Percentiles rank a stretch among this genome's conserved stretches.
Conservation (phyloP, 2,888 invertebrate genomes). For the Lymantria monacha region DNA sequence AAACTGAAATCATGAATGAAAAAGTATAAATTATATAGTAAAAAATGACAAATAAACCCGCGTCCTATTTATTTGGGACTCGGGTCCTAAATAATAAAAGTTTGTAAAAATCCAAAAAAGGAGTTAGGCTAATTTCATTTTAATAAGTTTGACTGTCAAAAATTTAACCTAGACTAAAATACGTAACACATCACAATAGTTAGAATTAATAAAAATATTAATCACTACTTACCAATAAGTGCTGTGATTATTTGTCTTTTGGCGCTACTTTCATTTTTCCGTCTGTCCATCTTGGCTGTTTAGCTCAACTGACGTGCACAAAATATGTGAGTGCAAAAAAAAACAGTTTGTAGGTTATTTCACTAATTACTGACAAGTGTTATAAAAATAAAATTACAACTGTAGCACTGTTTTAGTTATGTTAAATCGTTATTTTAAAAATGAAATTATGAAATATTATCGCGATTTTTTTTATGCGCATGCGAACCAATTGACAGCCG, state of each 20-base stretch:
- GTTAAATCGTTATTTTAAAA: constrained; percentile 7
- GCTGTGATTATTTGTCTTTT: constrained; percentile 57
- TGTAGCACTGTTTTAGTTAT: constrained; percentile 12
- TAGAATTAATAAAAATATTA: neutral
- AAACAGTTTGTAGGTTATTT: constrained; percentile 26
- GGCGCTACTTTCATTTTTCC: constrained; percentile 42
- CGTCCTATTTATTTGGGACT: no score
- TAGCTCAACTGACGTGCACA: constrained; percentile 4
- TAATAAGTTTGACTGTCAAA: neutral
- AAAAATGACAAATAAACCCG: no score
- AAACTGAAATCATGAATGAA: no score
- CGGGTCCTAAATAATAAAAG: no score
- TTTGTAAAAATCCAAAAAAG: no score
- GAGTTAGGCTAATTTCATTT: no score
- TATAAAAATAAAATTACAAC: neutral
- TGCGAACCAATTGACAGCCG: constrained; percentile 25
- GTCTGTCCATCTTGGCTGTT: constrained; percentile 42
- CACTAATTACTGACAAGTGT: constrained; percentile 9
- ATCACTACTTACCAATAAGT: constrained; percentile 56
- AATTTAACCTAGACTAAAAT: neutral
- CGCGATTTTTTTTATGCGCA: constrained; percentile 10
- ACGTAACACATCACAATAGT: neutral
- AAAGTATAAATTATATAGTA: no score
- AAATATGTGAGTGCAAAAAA: constrained; percentile 24
- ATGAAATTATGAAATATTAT: neutral